A percentile compares a stretch with the other conserved stretches of the same genome.
phyloP scores from a whole-genome alignment of 2,113 vertebrate species.

The Psilopsiagon aymara region DNA sequence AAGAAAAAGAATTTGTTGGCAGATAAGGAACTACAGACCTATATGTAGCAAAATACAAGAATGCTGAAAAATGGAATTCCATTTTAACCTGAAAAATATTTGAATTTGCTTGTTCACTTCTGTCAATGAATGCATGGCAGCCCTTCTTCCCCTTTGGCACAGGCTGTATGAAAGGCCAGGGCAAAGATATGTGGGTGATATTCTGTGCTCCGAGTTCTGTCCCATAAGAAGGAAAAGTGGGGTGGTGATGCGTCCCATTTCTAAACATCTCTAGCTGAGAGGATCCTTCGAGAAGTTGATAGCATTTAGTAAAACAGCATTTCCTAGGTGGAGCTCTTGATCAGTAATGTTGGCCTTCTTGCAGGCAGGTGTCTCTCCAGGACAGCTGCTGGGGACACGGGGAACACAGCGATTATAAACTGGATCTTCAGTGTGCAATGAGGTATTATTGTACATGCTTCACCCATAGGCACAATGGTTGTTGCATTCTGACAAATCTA shows the following conservation, averaged over 20 bases:
- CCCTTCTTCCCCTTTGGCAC: neutral
- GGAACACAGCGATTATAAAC: neutral
- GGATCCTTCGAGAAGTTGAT: neutral
- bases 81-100: neutral
- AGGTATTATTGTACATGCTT: neutral
- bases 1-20: neutral
- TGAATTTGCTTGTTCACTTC: neutral
- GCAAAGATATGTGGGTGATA: neutral
- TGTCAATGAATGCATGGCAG: neutral
- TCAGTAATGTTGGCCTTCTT: neutral
- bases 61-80: neutral
- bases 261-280: neutral
- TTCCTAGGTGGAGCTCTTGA: neutral
- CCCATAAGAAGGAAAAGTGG: neutral
- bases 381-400: accelerated
- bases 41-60: neutral
- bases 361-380: neutral
- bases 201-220: neutral
- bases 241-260: neutral
- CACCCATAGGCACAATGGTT: neutral
- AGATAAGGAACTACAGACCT: neutral
- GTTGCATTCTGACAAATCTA: neutral
- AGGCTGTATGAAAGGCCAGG: neutral
- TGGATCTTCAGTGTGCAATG: neutral
- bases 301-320: neutral